These are phyloP conservation scores for Zapornia atra DNA, from an alignment of 2,113 vertebrate genomes.

Conservation along the genomic window DNA sequence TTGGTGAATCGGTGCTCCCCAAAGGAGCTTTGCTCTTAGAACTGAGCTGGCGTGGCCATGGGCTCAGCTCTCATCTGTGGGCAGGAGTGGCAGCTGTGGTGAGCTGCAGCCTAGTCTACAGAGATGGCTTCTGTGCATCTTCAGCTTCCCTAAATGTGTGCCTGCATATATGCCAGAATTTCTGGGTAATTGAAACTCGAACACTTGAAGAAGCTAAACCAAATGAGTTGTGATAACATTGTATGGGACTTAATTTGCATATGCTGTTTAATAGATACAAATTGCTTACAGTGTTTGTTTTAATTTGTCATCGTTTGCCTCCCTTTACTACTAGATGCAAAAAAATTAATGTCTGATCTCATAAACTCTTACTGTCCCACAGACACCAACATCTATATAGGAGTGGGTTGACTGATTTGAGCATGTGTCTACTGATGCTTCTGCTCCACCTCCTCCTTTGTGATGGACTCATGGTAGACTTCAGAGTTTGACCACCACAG, in stretches of 20 bases:
- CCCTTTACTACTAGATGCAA: background rate
- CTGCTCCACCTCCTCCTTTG: background rate
- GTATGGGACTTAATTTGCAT: background rate
- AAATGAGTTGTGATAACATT: background rate
- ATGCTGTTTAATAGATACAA: background rate
- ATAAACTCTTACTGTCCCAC: background rate
- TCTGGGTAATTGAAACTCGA: background rate
- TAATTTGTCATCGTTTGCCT: slow-evolving; percentile 7
- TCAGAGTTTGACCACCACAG: background rate
- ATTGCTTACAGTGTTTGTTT: background rate
- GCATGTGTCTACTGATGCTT: background rate
- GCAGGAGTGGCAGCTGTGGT: background rate
- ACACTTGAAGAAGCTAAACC: slow-evolving; percentile 12
- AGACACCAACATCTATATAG: background rate
- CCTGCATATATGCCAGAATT: background rate
- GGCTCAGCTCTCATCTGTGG: background rate
- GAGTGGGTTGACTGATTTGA: background rate
- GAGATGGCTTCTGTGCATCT: background rate
- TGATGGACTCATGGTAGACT: background rate
- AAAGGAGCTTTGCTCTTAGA: background rate
- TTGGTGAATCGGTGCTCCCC: background rate
- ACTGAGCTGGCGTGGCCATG: background rate
- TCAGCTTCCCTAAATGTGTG: background rate
- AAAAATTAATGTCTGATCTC: background rate
- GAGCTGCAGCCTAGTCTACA: background rate